Percentiles rank a stretch among this genome's conserved stretches.
These are phyloP conservation scores for Pristionchus arcanus DNA, from an alignment of 2,888 invertebrate species.

Conservation along the genomic window DNA sequence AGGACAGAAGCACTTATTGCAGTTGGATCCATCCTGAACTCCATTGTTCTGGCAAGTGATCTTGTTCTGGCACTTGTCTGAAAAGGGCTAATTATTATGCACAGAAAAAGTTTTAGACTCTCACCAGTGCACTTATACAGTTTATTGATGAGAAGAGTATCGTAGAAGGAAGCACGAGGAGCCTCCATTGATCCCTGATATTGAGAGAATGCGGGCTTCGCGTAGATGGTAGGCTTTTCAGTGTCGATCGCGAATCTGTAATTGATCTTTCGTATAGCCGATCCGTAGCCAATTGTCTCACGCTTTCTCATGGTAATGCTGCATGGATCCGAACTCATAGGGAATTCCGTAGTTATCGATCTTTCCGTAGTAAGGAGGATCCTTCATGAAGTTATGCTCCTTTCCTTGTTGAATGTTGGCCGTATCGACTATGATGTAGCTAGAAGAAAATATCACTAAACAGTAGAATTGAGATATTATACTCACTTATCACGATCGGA, in stretches of 20 bases:
- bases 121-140: conserved; percentile 49
- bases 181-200: conserved; percentile 45
- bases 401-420: conserved; percentile 11
- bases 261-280: background rate
- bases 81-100: background rate
- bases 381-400: conserved; percentile 48
- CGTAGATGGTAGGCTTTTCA: conserved; percentile 28
- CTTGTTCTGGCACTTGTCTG: conserved; percentile 15
- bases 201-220: background rate
- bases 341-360: conserved; percentile 47
- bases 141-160: conserved; percentile 49
- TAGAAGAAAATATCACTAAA: background rate
- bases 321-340: conserved; percentile 54
- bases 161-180: conserved; percentile 48
- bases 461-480: background rate
- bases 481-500: conserved; percentile 47
- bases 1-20: conserved; percentile 49
- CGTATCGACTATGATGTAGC: conserved; percentile 29
- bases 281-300: background rate
- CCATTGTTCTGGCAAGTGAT: conserved; percentile 43
- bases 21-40: conserved; percentile 41
- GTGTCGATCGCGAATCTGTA: conserved; percentile 2
- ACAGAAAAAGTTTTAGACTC: background rate
- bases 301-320: conserved; percentile 45
- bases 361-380: conserved; percentile 21